These are phyloP conservation scores for Clarias platycephalus DNA, from an alignment of 2,797 vertebrate species.

Conservation along the genomic window DNA sequence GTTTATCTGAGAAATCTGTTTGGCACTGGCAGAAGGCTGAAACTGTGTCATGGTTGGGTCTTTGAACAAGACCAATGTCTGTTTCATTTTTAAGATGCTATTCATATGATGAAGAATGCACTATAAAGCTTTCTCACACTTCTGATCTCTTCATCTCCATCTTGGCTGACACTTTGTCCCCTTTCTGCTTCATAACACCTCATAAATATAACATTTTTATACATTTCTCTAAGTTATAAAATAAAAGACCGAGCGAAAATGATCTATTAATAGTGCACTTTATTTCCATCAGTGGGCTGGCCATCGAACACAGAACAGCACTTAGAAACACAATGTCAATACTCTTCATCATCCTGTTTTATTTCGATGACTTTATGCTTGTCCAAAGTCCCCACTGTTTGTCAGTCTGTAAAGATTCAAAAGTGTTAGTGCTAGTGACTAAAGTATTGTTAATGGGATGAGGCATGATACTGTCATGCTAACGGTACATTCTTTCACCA, in stretches of 20 bases:
- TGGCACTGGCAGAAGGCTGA: too few relatives aligned
- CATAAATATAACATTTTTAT: neutral
- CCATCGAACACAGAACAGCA: neutral
- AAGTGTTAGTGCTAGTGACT: neutral
- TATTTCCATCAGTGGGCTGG: neutral
- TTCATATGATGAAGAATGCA: neutral
- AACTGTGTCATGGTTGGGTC: too few relatives aligned
- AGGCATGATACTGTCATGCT: neutral
- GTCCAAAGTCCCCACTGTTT: neutral
- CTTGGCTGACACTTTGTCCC: neutral
- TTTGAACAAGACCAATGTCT: neutral
- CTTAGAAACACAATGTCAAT: neutral
- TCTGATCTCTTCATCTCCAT: slow-evolving; percentile 1
- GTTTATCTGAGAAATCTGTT: too few relatives aligned
- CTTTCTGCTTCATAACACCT: neutral
- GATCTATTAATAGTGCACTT: neutral
- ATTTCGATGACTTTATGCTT: neutral
- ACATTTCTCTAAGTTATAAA: neutral
- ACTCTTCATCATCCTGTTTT: neutral
- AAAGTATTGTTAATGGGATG: neutral
- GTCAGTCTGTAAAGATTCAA: neutral
- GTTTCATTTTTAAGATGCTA: neutral
- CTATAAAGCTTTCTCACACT: slow-evolving; percentile 9
- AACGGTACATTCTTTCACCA: neutral
- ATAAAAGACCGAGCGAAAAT: neutral